Evolutionary conservation across 2,113 vertebrate species (phyloP).

Genomic region (Romanogobio albipinnatus): DNA sequence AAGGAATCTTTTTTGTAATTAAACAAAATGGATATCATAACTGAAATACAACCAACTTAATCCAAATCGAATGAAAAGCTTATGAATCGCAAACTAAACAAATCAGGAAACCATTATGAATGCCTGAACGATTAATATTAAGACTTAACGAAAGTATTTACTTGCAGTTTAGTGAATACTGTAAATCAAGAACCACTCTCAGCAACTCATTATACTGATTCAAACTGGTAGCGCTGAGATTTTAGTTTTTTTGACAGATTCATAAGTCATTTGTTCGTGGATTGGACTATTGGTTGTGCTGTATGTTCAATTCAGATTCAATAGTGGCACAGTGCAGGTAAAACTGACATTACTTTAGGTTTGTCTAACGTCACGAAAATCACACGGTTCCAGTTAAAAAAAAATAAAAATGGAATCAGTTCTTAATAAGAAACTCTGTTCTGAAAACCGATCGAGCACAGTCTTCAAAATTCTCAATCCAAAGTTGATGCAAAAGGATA

Average conservation of each 20-base stretch:
- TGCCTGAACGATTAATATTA: no score
- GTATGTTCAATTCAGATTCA: not conserved
- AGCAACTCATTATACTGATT: no score
- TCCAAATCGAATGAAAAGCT: not conserved
- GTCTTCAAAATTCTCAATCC: not conserved
- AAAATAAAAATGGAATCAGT: not conserved
- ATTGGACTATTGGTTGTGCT: not conserved
- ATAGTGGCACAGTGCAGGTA: not conserved
- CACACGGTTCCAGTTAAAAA: not conserved
- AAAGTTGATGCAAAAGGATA: not conserved
- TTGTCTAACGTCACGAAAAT: not conserved
- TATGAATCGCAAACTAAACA: no score
- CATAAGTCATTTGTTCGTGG: not conserved
- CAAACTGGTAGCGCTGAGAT: no score
- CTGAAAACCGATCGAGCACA: not conserved
- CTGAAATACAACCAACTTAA: not conserved
- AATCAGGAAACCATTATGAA: no score
- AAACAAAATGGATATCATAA: not conserved
- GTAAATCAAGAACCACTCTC: no score
- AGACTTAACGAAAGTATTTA: no score
- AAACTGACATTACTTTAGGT: not conserved
- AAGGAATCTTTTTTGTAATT: not conserved
- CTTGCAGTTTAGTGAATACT: no score
- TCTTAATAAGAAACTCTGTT: not conserved
- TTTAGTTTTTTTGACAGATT: not conserved